Evolutionary conservation across 2,797 vertebrate genomes (phyloP).

Genomic region (Eulemur coronatus): DNA sequence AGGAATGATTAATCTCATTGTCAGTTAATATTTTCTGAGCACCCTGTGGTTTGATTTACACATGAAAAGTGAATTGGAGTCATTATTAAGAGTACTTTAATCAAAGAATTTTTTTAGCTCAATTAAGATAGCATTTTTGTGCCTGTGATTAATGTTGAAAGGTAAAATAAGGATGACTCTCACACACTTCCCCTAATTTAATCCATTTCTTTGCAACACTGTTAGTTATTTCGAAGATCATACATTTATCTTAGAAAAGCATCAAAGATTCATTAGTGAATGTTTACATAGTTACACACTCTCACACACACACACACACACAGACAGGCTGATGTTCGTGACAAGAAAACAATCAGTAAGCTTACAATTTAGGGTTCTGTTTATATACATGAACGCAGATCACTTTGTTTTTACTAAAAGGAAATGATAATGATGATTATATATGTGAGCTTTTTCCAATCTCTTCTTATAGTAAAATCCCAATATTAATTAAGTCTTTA

Average conservation of each 20-base stretch:
- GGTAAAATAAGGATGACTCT: conserved; percentile 16
- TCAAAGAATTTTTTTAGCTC: conserved; percentile 56
- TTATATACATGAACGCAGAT: not conserved
- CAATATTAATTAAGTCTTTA: not conserved
- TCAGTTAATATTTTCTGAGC: conserved; percentile 60
- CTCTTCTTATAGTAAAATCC: not conserved
- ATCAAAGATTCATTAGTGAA: conserved; percentile 35
- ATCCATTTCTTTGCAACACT: conserved; percentile 35
- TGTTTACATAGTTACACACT: not conserved
- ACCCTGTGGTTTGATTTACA: conserved; percentile 61
- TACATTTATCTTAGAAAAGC: not conserved
- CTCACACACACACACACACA: not conserved
- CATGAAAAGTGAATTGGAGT: conserved; percentile 57
- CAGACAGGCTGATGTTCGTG: not conserved
- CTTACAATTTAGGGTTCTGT: not conserved
- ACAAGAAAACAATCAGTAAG: not conserved
- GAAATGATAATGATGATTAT: not conserved
- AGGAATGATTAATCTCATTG: conserved; percentile 48
- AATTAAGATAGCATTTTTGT: conserved; percentile 59
- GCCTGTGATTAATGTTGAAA: conserved; percentile 48
- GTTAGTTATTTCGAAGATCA: conserved; percentile 43
- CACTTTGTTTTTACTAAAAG: not conserved
- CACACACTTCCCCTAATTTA: conserved; percentile 28
- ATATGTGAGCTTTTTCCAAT: not conserved
- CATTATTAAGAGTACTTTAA: conserved; percentile 65